Percentiles rank a stretch among this genome's conserved stretches.
phyloP scores from a whole-genome alignment of 2,888 invertebrate genomes.

The Agrochola lychnidis region DNA sequence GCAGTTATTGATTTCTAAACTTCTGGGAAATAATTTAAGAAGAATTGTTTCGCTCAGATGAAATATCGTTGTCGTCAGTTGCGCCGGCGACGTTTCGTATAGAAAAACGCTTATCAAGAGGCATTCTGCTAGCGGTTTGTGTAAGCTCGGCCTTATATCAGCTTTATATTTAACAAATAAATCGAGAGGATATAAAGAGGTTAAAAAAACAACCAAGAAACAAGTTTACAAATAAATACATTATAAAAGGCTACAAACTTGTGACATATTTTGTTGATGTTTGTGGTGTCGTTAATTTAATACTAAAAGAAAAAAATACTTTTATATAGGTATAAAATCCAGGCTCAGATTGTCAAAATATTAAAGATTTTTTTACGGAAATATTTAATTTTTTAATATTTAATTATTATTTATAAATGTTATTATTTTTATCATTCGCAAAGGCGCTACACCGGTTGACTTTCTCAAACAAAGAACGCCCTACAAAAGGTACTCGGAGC shows the following conservation, averaged over 20 bases:
- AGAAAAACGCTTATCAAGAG: not conserved
- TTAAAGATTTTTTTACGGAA: no score
- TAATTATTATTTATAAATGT: constrained; percentile 6
- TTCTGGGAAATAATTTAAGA: not conserved
- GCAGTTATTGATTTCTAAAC: not conserved
- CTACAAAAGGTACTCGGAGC: constrained; percentile 36
- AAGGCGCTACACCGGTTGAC: not conserved
- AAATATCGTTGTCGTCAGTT: not conserved
- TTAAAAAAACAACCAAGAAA: not conserved
- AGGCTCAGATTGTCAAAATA: constrained; percentile 1
- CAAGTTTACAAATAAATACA: not conserved
- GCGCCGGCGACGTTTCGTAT: not conserved
- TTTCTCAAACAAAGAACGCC: constrained; percentile 17
- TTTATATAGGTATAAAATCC: not conserved
- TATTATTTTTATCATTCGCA: not conserved
- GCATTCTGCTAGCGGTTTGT: not conserved
- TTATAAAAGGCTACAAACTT: not conserved
- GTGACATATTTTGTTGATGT: not conserved
- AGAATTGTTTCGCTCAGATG: not conserved
- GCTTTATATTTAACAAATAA: not conserved
- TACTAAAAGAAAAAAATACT: not conserved
- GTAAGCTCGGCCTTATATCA: not conserved
- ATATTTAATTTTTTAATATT: no score
- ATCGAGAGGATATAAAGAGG: not conserved
- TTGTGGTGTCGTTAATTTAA: not conserved